Evolutionary conservation across 2,797 vertebrate species (phyloP), one percentile per base, ranked within the genome.

Genomic region (Sandelia bainsii): DNA sequence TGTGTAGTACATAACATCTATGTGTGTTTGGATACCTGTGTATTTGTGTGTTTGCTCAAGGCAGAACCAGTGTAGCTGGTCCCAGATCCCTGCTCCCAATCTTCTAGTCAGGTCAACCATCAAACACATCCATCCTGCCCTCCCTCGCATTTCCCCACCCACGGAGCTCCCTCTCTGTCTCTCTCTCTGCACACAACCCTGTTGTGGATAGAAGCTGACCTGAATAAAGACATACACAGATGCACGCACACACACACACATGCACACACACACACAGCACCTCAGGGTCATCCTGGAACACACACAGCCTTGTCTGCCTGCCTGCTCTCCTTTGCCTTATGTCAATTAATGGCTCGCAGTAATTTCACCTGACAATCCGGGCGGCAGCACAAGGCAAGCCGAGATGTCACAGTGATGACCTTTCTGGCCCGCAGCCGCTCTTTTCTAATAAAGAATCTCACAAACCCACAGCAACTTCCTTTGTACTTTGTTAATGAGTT

Each of bases 401-500:
- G 93, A 97, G 96, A 96, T 97, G 96, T 97, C 96, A 97, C 96
- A 93, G 94, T 93, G 95, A 94, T 93, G 95, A 98, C 97, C 97
- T 98, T 96, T 97, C 95, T 96, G 84, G 96, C 94, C 95, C 90
- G 91, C 95, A 96, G 95, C 95, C 94, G 93, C 89, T 93, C 96
- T 95, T 96, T 96, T 93, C 96, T 95, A 96, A 96, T 96, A 96
- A 96, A 96, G 94, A 94, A 93, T 95, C 95, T 95, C 93, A 93
- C 95, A 91, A 96, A 92, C 93, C 93, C 93, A 85, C 89, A 94
- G 91, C 92, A 95, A 96, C 95, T 97, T 96, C 96, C 96, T 98
- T 98, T 98, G 96, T 98, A 97, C 96, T 97, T 98, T 96, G 96
- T 97, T 99, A 99, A 99, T 99, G 97, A 98, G 96, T 97, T 99